Evolutionary conservation across 2,797 vertebrate genomes (phyloP), one percentile per base, ranked within the genome.

Genomic region (Sphaeramia orbicularis): DNA sequence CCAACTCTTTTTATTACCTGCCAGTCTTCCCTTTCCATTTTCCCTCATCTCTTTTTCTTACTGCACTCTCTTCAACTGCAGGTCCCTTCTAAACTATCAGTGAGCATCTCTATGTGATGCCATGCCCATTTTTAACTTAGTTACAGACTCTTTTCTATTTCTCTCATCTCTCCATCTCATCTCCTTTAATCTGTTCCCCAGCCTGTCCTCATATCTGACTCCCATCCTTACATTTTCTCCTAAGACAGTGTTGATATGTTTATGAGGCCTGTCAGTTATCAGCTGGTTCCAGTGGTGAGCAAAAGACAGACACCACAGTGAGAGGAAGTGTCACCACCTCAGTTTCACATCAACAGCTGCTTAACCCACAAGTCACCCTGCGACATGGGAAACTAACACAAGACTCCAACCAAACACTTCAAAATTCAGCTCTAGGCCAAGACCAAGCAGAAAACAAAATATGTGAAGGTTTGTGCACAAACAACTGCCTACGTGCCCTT

Each of bases 301-400:
- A 4, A 54, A 40, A 53, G 14, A 52, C 5, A 38, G 35, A 14
- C 24, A 18, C 38, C 56, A 36, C 32, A 3, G 21, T 19, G 24
- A 81, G 65, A 83, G 74, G 75, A 83, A 79, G 65, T 64, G 47
- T 44, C 43, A 75, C 58, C 62, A 27, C 2, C 12, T 38, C 49
- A 45, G 69, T 83, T 83, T 85, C 66, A 71, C 50, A 58, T 78
- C 42, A 70, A 35, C 73, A 75, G 49, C 48, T 67, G 67, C 24
- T 7, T 0, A 35, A 60, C 53, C 62, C 58, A 61, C 71, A 72
- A 19, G 36, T 16, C 32, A 5, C 8, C 27, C 36, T 4, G 21
- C 61, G 21, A 15, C 24, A 10, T 43, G 54, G 52, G 27, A 70
- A 71, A 65, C 51, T 7, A 3, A 38, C 44, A 10, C 37, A 11